Conservation (phyloP, 2,797 vertebrate species). For the Rhinogobio ventralis region DNA sequence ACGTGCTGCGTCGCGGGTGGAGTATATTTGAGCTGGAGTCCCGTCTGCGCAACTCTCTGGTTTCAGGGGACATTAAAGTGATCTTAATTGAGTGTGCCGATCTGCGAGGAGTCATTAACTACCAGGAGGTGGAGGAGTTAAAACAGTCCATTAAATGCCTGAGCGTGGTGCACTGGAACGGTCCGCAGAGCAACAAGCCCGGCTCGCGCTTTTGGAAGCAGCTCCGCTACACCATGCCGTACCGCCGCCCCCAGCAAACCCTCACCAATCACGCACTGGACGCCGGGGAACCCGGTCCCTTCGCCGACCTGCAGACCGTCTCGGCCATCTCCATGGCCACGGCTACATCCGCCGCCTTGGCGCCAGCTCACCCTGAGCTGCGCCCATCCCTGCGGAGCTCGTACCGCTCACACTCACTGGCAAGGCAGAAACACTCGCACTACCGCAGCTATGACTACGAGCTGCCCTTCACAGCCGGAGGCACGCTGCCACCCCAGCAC, state of each 20-base stretch:
- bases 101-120: constrained; percentile 98
- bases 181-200: constrained; percentile 97
- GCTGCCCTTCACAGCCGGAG: constrained; percentile 86
- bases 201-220: constrained; percentile 99
- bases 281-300: constrained; percentile 95
- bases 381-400: constrained; percentile 97
- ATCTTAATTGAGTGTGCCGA: constrained; percentile 98
- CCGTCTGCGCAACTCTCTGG: constrained; percentile 94
- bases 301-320: constrained; percentile 98
- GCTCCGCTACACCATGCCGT: constrained; percentile 99
- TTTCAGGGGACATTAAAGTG: constrained; percentile 97
- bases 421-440: constrained; percentile 99
- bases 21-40: constrained; percentile 99
- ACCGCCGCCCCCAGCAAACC: constrained; percentile 92
- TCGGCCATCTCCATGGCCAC: constrained; percentile 98
- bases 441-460: constrained; percentile 95
- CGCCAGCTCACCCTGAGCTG: constrained; percentile 96
- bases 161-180: constrained; percentile 97
- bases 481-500: constrained; percentile 96
- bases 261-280: constrained; percentile 94
- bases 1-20: constrained; percentile 97
- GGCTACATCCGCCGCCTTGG: constrained; percentile 88
- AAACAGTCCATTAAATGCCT: constrained; percentile 98
- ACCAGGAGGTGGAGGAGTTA: constrained; percentile 98
- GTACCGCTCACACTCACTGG: constrained; percentile 93